Conservation (phyloP, 2,888 invertebrate genomes). For the Teleiodes luculella region DNA sequence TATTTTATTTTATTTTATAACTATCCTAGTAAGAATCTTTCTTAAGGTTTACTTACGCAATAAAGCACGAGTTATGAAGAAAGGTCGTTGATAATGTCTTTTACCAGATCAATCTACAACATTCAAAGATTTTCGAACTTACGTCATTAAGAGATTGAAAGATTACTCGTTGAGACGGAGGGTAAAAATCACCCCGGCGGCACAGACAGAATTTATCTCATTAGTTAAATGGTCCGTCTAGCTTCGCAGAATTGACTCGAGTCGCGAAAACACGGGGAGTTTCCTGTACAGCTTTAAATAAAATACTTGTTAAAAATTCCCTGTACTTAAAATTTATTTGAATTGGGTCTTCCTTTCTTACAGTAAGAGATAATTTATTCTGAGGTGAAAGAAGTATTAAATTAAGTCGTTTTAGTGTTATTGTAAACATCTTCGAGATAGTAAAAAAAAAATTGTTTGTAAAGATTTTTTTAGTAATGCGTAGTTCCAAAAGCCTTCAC, state of each 20-base stretch:
- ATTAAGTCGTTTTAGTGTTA: no score
- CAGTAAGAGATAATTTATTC: neutral
- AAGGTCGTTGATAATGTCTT: neutral
- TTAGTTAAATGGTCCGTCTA: constrained; percentile 73
- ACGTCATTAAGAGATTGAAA: constrained; percentile 75
- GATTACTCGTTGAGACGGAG: constrained; percentile 64
- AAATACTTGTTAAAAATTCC: constrained; percentile 8
- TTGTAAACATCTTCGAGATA: no score
- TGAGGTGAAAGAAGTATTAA: no score
- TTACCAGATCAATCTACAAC: constrained; percentile 30
- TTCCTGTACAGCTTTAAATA: constrained; percentile 6
- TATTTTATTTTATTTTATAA: no score
- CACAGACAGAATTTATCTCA: constrained; percentile 64
- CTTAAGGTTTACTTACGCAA: no score
- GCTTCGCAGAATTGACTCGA: constrained; percentile 41
- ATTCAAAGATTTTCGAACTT: constrained; percentile 56
- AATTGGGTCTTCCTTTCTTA: neutral
- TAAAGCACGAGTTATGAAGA: no score
- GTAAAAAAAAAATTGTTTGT: no score
- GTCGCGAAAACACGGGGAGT: constrained; percentile 23
- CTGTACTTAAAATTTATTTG: neutral
- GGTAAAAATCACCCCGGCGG: constrained; percentile 55
- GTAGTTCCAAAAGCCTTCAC: neutral
- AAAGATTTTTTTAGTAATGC: no score
- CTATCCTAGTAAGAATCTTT: no score